Percentiles rank a stretch among this genome's conserved stretches.
Evolutionary conservation across 92 coral and sea anemone species (phyloP).

Genomic region (Siderastrea radians): DNA sequence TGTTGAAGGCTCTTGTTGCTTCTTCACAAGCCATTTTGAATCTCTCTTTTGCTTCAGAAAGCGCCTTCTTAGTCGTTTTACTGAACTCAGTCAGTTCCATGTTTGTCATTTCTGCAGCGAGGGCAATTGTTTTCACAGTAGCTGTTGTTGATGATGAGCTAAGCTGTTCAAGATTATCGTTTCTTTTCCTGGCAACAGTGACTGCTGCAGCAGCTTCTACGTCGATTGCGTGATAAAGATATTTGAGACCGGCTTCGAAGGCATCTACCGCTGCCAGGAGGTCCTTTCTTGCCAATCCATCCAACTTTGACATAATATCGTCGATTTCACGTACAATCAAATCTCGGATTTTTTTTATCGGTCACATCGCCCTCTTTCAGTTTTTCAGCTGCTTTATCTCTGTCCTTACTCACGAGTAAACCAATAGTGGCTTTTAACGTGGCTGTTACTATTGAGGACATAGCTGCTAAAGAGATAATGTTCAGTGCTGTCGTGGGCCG

Average conservation of each 20-base stretch:
- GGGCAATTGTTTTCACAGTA: neutral
- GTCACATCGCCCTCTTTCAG: neutral
- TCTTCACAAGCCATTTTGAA: too few species aligned
- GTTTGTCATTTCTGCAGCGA: neutral
- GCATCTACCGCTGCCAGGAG: neutral
- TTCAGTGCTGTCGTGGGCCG: too few species aligned
- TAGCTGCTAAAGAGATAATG: neutral
- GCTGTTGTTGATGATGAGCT: neutral
- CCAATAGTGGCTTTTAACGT: neutral
- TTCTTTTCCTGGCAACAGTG: neutral
- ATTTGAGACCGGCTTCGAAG: neutral
- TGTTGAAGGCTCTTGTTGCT: too few species aligned
- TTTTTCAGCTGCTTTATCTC: neutral
- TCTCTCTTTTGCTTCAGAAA: neutral
- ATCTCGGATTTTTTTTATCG: neutral
- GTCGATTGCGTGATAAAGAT: neutral
- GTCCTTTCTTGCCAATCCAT: neutral
- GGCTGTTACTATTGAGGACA: conserved; percentile 18
- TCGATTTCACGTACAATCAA: neutral
- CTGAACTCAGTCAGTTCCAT: too few species aligned
- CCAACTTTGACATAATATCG: neutral
- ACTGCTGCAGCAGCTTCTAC: neutral
- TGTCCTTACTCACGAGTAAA: too few species aligned
- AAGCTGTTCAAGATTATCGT: neutral
- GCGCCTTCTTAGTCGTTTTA: neutral